Evolutionary conservation across 2,113 vertebrate species (phyloP).

Genomic region (Microtus montanus): DNA sequence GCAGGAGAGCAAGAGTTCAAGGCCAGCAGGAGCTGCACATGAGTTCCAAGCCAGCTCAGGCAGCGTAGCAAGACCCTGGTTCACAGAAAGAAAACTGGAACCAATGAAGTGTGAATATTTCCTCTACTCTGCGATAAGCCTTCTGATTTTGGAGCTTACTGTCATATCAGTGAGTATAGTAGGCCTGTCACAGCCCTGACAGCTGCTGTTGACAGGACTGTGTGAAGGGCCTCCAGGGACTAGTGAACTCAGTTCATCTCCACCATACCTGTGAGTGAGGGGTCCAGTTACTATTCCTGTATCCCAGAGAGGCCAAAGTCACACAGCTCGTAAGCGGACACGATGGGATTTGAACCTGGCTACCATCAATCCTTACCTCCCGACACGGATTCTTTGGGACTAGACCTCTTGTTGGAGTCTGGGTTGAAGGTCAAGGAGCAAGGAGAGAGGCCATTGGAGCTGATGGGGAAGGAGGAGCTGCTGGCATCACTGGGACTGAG

Average conservation of each 20-base stretch:
- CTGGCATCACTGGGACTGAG: slow-evolving; percentile 48
- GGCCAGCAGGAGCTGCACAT: not conserved
- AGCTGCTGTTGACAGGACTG: not conserved
- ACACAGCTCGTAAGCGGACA: not conserved
- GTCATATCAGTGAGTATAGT: not conserved
- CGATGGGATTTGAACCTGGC: not conserved
- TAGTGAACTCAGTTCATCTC: not conserved
- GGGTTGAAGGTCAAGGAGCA: slow-evolving; percentile 81
- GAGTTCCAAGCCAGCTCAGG: not conserved
- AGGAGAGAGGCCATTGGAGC: slow-evolving; percentile 85
- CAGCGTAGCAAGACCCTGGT: not conserved
- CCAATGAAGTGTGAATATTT: not conserved
- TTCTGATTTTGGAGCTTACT: not conserved
- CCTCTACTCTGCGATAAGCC: not conserved
- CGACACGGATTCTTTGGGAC: slow-evolving; percentile 60
- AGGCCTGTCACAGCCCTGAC: not conserved
- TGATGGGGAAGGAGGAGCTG: slow-evolving; percentile 81
- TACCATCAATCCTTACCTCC: not conserved
- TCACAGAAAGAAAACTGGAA: not conserved
- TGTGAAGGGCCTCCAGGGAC: not conserved
- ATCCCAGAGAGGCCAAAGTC: not conserved
- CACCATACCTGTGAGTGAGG: not conserved
- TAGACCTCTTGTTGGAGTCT: slow-evolving; percentile 69
- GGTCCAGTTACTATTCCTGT: not conserved
- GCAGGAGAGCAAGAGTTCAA: not conserved